Percentiles rank a stretch among this genome's conserved stretches.
Evolutionary conservation across 2,888 invertebrate species (phyloP).

Genomic region (Habrosyne pyritoides): DNA sequence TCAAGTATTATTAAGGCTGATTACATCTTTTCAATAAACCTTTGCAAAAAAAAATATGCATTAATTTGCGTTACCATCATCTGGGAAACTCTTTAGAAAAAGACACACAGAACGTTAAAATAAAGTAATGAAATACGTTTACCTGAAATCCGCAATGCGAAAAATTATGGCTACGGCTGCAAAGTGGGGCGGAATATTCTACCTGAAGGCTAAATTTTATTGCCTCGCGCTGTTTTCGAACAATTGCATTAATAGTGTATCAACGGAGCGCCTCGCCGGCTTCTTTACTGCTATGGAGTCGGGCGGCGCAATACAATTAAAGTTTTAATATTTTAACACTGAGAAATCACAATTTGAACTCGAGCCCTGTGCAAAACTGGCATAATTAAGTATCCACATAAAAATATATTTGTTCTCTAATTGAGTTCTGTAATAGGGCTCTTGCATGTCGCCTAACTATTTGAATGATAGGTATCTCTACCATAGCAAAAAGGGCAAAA

Average conservation of each 20-base stretch:
- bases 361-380: conserved; percentile 37
- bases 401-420: conserved; percentile 31
- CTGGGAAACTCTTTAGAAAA: background rate
- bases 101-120: conserved; percentile 31
- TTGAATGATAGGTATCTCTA: background rate
- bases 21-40: too few species aligned
- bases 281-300: conserved; percentile 72
- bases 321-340: conserved; percentile 75
- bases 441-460: background rate
- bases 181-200: conserved; percentile 71
- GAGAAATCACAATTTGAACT: conserved; percentile 59
- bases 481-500: background rate
- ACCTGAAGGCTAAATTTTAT: conserved; percentile 80
- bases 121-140: conserved; percentile 50
- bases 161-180: conserved; percentile 74
- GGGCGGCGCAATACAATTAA: conserved; percentile 71
- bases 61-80: conserved; percentile 15
- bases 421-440: background rate
- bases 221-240: conserved; percentile 75
- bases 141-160: conserved; percentile 78
- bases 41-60: conserved; percentile 15
- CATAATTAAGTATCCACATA: conserved; percentile 53
- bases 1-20: too few species aligned
- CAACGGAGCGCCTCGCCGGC: conserved; percentile 66
- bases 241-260: conserved; percentile 83